Base-by-base conservation (phyloP, 2,888 invertebrate genomes). In the Folsomia manolachei region DNA sequence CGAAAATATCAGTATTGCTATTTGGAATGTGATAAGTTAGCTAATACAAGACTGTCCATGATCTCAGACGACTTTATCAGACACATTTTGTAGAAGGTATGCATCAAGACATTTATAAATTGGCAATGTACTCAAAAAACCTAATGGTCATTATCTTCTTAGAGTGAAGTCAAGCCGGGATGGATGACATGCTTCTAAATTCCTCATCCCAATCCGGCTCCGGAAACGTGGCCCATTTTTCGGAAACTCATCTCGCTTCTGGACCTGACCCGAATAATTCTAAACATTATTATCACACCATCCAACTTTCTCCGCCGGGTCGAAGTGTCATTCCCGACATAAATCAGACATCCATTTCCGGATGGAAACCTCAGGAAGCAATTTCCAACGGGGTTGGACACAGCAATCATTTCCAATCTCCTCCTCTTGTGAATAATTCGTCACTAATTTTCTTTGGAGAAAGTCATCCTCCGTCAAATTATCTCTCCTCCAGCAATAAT, bases 401-500 rank as follows among this genome's bases (percentile, higher is more conserved):
- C 39, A 4, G 14, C 39, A 14, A 14, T 39, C 7, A 2, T 63
- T 24, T 23, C 11, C 21, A 24, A 2, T 18, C 63, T 60, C 23
- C 18, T 27, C 24, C 39, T 62, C 27, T 19, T 39, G 26, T 60
- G 61, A 69, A 39, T 61, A 69, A 61, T 62, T 39, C 39, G 14
- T 39, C 39, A 9, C 39, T 39, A 9, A 39, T 39, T 9, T 39
- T 9, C 14, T 39, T 39, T 14, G 39, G 39, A 21, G 60, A 60
- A 60, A 63, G 63, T 23, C 63, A 63, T 23, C 39, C 39, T 39
- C 7, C 39, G 14, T 39, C 39, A 9, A 76, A 80, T 18, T 76
- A 75, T 26, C 72, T 72, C 11, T 77, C 79, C 2, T 76, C 77
- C 24, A 66, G 66, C 25, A 66, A 66, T 66, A 79, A 78, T 63